Percentiles rank a stretch among this genome's conserved stretches.
Conservation (phyloP, 1,140 invertebrate genomes). For the Gonioctena quinquepunctata region DNA sequence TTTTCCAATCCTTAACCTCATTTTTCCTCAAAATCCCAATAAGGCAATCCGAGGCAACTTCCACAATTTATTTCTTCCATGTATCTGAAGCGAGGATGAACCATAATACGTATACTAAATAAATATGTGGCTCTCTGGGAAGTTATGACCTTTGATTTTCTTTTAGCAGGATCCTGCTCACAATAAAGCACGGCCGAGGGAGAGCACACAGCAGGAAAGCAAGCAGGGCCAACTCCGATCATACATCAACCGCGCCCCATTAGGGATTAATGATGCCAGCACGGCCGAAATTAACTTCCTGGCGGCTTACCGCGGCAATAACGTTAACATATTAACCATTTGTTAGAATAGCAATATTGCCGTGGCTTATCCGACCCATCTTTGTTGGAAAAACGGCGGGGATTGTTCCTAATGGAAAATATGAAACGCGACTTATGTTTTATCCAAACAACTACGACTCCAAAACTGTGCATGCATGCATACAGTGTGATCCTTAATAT, state of each 20-base stretch:
- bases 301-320: constrained; percentile 56
- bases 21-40: background rate
- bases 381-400: constrained; percentile 5
- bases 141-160: constrained; percentile 41
- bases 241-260: constrained; percentile 57
- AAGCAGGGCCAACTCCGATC: constrained; percentile 45
- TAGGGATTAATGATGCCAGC: constrained; percentile 58
- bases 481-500: too few species aligned
- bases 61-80: background rate
- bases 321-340: constrained; percentile 58
- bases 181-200: constrained; percentile 2
- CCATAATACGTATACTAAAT: background rate
- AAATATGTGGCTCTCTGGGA: background rate
- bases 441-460: too few species aligned
- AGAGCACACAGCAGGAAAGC: constrained; percentile 10
- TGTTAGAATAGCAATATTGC: constrained; percentile 56
- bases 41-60: background rate
- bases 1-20: background rate
- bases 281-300: constrained; percentile 57
- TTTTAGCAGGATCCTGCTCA: background rate
- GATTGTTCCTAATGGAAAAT: constrained; percentile 5
- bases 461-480: too few species aligned
- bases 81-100: background rate
- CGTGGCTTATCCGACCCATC: constrained; percentile 17
- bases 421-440: constrained; percentile 5